A percentile compares a stretch with the other conserved stretches of the same genome.
phyloP scores from a whole-genome alignment of 2,113 vertebrate genomes.

The Anarhynchus alexandrinus region DNA sequence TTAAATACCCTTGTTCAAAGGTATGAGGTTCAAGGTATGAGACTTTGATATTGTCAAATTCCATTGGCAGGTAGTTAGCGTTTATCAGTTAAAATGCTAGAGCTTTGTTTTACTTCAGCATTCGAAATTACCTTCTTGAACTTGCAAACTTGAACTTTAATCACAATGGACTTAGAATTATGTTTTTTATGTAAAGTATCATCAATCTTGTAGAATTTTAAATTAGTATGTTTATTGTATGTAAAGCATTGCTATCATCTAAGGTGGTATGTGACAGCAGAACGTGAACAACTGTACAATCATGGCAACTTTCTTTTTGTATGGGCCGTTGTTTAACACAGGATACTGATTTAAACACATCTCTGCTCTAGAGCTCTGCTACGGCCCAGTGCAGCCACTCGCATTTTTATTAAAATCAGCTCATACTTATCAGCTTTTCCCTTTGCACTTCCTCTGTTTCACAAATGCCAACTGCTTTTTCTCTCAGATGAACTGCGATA shows the following conservation, averaged over 20 bases:
- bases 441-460: not conserved
- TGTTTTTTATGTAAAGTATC: not conserved
- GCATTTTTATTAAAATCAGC: not conserved
- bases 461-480: not conserved
- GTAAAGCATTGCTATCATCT: not conserved
- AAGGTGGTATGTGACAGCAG: not conserved
- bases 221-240: not conserved
- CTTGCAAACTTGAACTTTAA: not conserved
- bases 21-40: not conserved
- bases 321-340: not conserved
- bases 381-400: not conserved
- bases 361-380: not conserved
- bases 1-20: not conserved
- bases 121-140: not conserved
- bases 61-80: not conserved
- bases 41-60: not conserved
- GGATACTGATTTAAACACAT: not conserved
- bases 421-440: not conserved
- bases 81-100: not conserved
- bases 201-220: not conserved
- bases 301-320: not conserved
- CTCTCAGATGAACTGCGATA: not conserved
- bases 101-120: not conserved
- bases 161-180: not conserved
- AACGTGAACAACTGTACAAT: not conserved